Evolutionary conservation across 2,113 vertebrate species (phyloP), one percentile per base, ranked within the genome.

Genomic region (Noctilio leporinus): DNA sequence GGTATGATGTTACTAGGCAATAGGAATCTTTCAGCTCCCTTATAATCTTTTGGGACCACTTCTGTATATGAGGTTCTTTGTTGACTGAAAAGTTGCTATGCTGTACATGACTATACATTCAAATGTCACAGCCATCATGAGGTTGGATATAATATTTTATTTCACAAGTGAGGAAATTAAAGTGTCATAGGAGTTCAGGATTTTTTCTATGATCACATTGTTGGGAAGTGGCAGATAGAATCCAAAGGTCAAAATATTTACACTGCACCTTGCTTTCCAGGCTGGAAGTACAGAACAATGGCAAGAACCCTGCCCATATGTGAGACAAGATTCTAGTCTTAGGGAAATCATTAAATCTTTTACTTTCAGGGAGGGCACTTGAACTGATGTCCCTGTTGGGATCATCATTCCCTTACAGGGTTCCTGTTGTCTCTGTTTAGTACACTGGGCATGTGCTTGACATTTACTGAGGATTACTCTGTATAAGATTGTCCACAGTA

Each of bases 391-490:
- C 38, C 89, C 69, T 57, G 1, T 81, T 33, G 22, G 30, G 38
- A 40, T 92, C 30, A 28, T 59, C 86, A 82, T 89, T 95, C 47
- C 10, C 38, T 80, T 84, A 64, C 49, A 88, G 89, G 59, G 38
- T 38, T 94, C 45, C 53, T n/a, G 9, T 65, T 49, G 43, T 87
- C 49, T 96, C 77, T 91, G 45, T 62, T 89, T 82, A 82, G 86
- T 30, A 77, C 57, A 85, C 35, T 55, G 51, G 88, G 49, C 47
- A 51, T 67, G 62, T 43, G 62, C 20, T 67, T 91, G 89, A 78
- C 82, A 93, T 96, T 96, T 94, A 59, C 86, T 49, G 78, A 91
- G 72, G 82, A 82, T 82, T 90, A 55, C 19, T 69, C 24, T 82
- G 57, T 80, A 15, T 64, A 89, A 81, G 53, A 77, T 62, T 72